phyloP scores from a whole-genome alignment of 2,113 vertebrate species.

The Cochlearius cochlearius region DNA sequence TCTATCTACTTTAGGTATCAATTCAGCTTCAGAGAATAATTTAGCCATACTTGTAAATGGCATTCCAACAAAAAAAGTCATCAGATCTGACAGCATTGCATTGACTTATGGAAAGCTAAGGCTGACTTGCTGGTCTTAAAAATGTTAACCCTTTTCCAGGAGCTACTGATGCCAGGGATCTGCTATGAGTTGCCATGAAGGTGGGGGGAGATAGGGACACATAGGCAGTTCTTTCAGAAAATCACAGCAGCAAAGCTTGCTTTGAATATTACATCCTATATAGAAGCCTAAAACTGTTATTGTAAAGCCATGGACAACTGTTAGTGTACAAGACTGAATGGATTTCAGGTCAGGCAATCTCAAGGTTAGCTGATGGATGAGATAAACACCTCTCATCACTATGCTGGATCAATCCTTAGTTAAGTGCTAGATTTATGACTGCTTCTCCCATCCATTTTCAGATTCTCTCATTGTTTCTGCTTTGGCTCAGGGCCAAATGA shows the following conservation, averaged over 20 bases:
- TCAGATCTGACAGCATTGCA: background rate
- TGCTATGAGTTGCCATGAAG: background rate
- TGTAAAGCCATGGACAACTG: background rate
- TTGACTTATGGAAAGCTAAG: conserved; percentile 6
- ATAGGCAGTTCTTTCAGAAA: background rate
- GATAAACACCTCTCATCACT: conserved; percentile 20
- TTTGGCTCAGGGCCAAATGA: conserved; percentile 2
- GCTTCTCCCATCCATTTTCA: background rate
- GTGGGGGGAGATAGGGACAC: background rate
- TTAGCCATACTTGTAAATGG: background rate
- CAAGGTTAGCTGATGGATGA: background rate
- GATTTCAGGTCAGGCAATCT: background rate
- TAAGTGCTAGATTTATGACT: conserved; percentile 39
- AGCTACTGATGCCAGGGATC: background rate
- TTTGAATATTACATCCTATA: background rate
- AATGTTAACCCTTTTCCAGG: background rate
- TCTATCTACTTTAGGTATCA: background rate
- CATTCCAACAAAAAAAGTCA: background rate
- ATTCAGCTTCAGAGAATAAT: background rate
- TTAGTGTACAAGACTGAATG: background rate
- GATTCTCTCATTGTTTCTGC: background rate
- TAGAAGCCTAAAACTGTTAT: background rate
- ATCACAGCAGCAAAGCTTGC: background rate
- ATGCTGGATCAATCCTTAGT: conserved; percentile 9
- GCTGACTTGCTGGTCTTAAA: background rate